Evolutionary conservation across 2,888 invertebrate species (phyloP), one percentile per base, ranked within the genome.

Genomic region (Lydus trimaculatus): DNA sequence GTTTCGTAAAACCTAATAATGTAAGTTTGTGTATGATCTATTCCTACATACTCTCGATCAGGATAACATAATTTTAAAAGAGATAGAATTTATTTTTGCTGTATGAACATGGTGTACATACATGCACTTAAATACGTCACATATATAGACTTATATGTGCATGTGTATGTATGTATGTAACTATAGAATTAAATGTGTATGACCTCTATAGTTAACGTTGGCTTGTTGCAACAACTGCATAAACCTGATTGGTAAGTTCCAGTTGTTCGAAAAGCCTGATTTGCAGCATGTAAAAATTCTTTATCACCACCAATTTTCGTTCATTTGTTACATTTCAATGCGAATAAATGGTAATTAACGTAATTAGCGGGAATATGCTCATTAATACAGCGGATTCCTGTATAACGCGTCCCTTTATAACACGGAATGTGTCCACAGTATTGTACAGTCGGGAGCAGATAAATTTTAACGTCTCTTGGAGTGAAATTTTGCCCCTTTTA

Each of bases 11-110:
- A 5, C 2, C 9, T 48, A 9, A 9, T 39, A 48, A 48, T 20
- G 9, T 20, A 75, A 71, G 71, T 71, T 72, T 75, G 76, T 77
- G 84, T 83, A 85, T 84, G 84, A 85, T 84, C 84, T 83, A 81
- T 81, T 81, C 78, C 81, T 85, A 84, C 84, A 82, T 85, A 85
- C 84, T 77, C 78, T 66, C 67, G 79, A 82, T 61, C 81, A 85
- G 84, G 85, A 69, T 31, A 69, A 56, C 81, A 84, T 39, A 76
- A 65, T 17, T 76, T 36, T 58, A 48, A n/a, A 8, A 43, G 67
- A 70, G 66, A 73, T 67, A 61, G n/a, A 17, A 63, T 58, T 36
- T 66, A 64, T 65, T 73, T 66, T 69, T 70, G 60, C 70, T 69
- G 74, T 71, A 73, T 70, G 65, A 69, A 67, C 73, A 74, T 72